These are phyloP conservation scores for Laspeyria flexula DNA, from an alignment of 2,888 invertebrate species.

Conservation along the genomic window DNA sequence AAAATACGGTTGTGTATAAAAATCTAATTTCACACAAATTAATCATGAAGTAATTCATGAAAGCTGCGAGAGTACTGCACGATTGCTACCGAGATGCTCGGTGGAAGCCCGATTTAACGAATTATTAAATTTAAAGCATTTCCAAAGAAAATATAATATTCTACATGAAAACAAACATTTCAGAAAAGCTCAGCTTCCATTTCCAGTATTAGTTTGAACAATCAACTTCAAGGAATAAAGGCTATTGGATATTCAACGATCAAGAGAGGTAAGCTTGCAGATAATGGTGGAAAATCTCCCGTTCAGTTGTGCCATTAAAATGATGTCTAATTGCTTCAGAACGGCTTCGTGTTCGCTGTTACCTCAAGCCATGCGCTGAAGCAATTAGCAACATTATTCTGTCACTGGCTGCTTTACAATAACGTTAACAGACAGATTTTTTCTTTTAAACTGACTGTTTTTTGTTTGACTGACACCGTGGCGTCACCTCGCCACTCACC, in stretches of 20 bases:
- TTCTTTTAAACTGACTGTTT: too few species aligned
- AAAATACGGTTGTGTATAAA: too few species aligned
- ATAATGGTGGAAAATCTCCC: constrained; percentile 40
- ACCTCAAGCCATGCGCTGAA: constrained; percentile 3
- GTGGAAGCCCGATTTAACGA: too few species aligned
- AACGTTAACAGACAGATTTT: too few species aligned
- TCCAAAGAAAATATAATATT: background rate
- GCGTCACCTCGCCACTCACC: too few species aligned
- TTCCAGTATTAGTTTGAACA: background rate
- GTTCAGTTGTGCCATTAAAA: constrained; percentile 44
- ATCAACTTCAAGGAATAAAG: constrained; percentile 16
- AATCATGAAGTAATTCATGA: too few species aligned
- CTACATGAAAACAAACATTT: background rate
- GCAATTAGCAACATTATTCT: background rate
- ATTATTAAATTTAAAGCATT: too few species aligned
- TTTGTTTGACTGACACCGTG: too few species aligned
- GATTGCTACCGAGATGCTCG: too few species aligned
- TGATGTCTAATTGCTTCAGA: constrained; percentile 44
- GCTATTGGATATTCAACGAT: constrained; percentile 3
- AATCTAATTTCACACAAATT: too few species aligned
- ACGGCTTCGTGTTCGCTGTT: constrained; percentile 19
- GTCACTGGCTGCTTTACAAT: too few species aligned
- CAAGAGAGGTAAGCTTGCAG: constrained; percentile 23
- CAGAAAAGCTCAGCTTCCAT: background rate
- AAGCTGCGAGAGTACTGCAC: too few species aligned